These are phyloP conservation scores for Menura novaehollandiae DNA, from an alignment of 2,113 vertebrate genomes.

Conservation along the genomic window DNA sequence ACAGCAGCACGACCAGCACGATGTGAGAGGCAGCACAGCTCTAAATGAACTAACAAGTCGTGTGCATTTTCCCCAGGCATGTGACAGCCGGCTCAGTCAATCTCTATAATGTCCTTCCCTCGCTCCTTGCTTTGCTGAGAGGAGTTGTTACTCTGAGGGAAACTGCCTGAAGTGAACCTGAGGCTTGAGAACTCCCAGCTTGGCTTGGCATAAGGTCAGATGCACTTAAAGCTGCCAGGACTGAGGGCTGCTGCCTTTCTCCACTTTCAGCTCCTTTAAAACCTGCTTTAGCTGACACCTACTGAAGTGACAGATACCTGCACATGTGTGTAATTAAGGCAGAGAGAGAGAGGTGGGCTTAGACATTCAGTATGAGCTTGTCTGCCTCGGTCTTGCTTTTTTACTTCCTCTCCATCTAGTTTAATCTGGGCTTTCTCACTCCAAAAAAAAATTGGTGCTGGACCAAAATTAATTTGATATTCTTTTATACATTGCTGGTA, in stretches of 20 bases:
- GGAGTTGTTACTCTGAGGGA: neutral
- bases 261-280: neutral
- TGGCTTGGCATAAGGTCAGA: neutral
- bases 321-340: neutral
- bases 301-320: neutral
- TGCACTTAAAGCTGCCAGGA: neutral
- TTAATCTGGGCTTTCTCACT: neutral
- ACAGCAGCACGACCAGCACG: neutral
- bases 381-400: neutral
- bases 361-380: neutral
- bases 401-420: neutral
- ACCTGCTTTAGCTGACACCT: neutral
- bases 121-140: neutral
- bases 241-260: neutral
- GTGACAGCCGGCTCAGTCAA: neutral
- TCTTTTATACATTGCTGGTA: neutral
- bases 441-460: neutral
- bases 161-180: neutral
- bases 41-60: fast-evolving
- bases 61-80: fast-evolving
- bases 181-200: neutral
- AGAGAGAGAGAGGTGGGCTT: neutral
- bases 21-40: neutral
- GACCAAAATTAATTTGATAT: neutral
- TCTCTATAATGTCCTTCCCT: fast-evolving